A percentile compares a stretch with the other conserved stretches of the same genome.
These are phyloP conservation scores for Drosophila anomelani DNA, from an alignment of 2,888 invertebrate species.

Conservation along the genomic window DNA sequence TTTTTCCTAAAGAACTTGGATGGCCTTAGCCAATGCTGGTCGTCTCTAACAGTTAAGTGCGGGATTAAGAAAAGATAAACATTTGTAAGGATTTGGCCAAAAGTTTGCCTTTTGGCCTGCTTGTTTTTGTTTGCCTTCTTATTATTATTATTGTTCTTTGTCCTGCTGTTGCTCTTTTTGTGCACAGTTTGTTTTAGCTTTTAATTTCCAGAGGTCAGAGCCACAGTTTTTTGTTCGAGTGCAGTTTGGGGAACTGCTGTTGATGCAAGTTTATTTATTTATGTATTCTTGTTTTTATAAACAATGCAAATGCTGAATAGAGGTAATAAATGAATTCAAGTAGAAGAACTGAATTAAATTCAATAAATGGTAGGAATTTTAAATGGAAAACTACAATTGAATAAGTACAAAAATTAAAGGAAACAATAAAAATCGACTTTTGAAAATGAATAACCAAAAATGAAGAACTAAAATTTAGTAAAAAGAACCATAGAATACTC, in stretches of 20 bases:
- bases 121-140: slow-evolving; percentile 73
- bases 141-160: slow-evolving; percentile 65
- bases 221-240: slow-evolving; percentile 40
- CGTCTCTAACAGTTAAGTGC: slow-evolving; percentile 77
- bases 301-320: neutral
- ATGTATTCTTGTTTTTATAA: neutral
- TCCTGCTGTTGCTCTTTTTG: slow-evolving; percentile 24
- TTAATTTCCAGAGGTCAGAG: slow-evolving; percentile 29
- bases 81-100: slow-evolving; percentile 83
- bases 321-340: neutral
- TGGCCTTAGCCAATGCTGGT: slow-evolving; percentile 65
- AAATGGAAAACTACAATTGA: neutral
- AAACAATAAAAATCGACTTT: no score
- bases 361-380: no score
- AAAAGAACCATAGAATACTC: neutral
- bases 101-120: slow-evolving; percentile 76
- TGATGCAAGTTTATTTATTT: slow-evolving; percentile 17
- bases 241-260: slow-evolving; percentile 39
- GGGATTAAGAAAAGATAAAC: slow-evolving; percentile 84
- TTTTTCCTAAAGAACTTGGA: neutral
- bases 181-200: slow-evolving; percentile 30
- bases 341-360: neutral
- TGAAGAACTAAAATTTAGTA: neutral
- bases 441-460: neutral
- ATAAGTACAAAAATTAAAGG: no score